These are phyloP conservation scores for Rallus limicola DNA, from an alignment of 2,113 vertebrate genomes.

Conservation along the genomic window DNA sequence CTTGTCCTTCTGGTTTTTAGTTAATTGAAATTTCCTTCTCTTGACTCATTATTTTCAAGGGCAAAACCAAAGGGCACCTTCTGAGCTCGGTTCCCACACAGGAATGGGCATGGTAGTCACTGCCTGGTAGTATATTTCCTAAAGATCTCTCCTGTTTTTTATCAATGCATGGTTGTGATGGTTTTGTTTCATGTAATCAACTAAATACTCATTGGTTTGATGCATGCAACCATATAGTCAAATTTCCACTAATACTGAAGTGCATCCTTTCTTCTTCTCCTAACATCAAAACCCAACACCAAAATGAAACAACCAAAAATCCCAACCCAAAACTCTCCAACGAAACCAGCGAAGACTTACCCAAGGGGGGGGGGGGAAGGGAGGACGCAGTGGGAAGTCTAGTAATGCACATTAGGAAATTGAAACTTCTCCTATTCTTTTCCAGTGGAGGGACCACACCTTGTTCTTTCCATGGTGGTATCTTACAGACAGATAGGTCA, in stretches of 20 bases:
- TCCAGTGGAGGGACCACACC: neutral
- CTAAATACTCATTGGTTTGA: neutral
- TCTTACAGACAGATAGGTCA: neutral
- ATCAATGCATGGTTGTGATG: neutral
- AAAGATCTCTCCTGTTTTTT: neutral
- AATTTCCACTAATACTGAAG: neutral
- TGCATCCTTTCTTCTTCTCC: neutral
- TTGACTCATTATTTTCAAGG: constrained; percentile 1
- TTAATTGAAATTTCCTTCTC: constrained; percentile 25
- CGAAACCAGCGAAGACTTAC: accelerated
- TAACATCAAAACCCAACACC: neutral
- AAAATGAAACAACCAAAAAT: neutral
- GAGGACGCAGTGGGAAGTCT: too few species aligned
- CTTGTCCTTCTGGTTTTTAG: neutral
- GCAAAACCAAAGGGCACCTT: neutral
- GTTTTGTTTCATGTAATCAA: neutral
- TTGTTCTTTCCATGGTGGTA: neutral
- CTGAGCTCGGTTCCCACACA: neutral
- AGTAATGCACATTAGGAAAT: neutral
- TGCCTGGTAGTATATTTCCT: neutral
- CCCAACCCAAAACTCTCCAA: neutral
- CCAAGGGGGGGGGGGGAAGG: neutral
- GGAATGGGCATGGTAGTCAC: neutral
- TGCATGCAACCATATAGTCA: neutral
- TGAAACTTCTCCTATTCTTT: neutral